Percentiles rank a stretch among this genome's conserved stretches.
Evolutionary conservation across 1,140 invertebrate genomes (phyloP).

Genomic region (Drosophila melanica): DNA sequence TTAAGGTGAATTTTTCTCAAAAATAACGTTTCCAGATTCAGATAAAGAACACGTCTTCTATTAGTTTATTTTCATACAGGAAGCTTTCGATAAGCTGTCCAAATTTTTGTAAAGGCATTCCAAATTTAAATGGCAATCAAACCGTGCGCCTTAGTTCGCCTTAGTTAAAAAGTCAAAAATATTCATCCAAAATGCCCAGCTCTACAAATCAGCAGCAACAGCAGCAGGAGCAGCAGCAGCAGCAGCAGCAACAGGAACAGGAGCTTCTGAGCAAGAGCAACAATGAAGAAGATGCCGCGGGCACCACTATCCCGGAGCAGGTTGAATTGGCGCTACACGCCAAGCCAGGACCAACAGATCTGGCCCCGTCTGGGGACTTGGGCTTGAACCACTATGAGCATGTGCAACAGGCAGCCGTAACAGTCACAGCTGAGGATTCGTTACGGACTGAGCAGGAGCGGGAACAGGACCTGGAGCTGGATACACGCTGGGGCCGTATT

Average conservation of each 20-base stretch:
- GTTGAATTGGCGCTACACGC: conserved; percentile 11
- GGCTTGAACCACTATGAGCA: not conserved
- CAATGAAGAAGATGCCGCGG: not conserved
- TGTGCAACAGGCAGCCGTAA: not conserved
- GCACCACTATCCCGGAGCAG: not conserved
- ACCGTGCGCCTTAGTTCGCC: not conserved
- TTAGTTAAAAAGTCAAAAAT: not conserved
- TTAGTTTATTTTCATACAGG: too few species aligned
- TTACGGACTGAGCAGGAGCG: not conserved
- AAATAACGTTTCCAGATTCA: too few species aligned
- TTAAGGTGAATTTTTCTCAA: too few species aligned
- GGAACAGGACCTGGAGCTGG: not conserved
- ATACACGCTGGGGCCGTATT: conserved; percentile 18
- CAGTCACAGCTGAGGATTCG: not conserved
- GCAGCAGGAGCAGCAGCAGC: not conserved
- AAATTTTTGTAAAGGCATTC: not conserved
- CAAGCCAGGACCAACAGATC: not conserved
- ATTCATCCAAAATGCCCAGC: conserved; percentile 5
- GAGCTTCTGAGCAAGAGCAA: not conserved
- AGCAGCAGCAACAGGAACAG: not conserved
- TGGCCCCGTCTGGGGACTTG: not conserved
- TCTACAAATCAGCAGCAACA: not conserved
- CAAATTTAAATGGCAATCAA: not conserved
- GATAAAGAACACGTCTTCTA: too few species aligned
- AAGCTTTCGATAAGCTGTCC: not conserved